Base-by-base conservation (phyloP, 2,888 invertebrate genomes). In the Volucella inanis region DNA sequence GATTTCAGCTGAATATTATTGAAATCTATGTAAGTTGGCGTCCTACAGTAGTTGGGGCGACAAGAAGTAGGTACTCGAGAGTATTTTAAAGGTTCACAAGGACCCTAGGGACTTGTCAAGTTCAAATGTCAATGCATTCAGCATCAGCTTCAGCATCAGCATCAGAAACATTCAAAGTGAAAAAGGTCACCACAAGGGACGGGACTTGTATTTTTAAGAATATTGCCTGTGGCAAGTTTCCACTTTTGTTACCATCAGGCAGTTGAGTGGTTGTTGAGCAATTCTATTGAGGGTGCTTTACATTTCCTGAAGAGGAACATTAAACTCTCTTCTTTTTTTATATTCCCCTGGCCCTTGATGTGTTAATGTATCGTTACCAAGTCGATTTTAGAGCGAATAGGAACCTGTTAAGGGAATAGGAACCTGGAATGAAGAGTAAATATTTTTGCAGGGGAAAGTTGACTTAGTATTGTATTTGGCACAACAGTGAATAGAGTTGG, bases 71-170 rank as follows among this genome's bases (percentile, higher is more conserved):
- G 68, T 62, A 54, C 70, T 62, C 9, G 31, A 50, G 31, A 71
- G 52, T 38, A 57, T 55, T 75, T 76, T 79, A 65, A 71, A 62
- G 31, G 31, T 47, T 68, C 43, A 54, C 68, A 81, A 84, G 80
- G 68, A 52, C 80, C 62, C 76, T 64, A 49, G 72, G 76, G 85
- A 71, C 57, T 85, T 76, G 81, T 85, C 85, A 80, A 85, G 81
- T 80, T 85, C 71, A 72, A 85, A 85, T 76, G 80, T 85, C 85
- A 85, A 85, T 77, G 80, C 65, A 80, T 85, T 85, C 76, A 80
- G 80, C 62, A 85, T 68, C 31, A 22, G 18, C 18, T 85, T 85
- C 76, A 80, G 76, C 67, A 85, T 68, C 31, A 62, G 54, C 41
- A 64, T 57, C 50, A 50, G 18, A 47, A 55, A 43, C 47, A 62